phyloP scores from a whole-genome alignment of 2,888 invertebrate genomes.

The Dione vanillae region DNA sequence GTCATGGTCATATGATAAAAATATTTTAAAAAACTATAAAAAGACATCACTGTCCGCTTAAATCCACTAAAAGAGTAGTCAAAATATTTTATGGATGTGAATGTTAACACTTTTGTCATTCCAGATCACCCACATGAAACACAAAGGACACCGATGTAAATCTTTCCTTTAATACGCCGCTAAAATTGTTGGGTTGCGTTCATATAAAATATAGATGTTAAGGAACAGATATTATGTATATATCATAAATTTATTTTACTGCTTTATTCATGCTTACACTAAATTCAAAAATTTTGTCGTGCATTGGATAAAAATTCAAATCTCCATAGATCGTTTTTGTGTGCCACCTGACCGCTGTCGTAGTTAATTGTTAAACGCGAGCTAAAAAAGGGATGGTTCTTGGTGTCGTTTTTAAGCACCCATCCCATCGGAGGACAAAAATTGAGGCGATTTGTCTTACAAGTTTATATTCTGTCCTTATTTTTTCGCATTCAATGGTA shows the following conservation, averaged over 20 bases:
- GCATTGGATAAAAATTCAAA: constrained; percentile 63
- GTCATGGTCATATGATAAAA: constrained; percentile 8
- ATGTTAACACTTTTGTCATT: constrained; percentile 82
- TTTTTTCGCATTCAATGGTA: constrained; percentile 76
- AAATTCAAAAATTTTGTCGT: constrained; percentile 55
- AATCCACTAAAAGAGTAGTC: constrained; percentile 74
- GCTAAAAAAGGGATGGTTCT: constrained; percentile 73
- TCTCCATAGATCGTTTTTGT: constrained; percentile 59
- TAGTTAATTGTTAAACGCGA: constrained; percentile 72
- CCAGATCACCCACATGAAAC: constrained; percentile 71
- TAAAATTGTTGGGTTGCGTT: constrained; percentile 60
- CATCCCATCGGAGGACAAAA: constrained; percentile 76
- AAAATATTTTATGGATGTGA: constrained; percentile 81
- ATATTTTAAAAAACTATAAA: constrained; percentile 16
- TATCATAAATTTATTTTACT: constrained; percentile 70
- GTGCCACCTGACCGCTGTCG: constrained; percentile 78
- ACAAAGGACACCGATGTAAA: constrained; percentile 77
- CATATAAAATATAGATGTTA: constrained; percentile 79
- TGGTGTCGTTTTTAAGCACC: constrained; percentile 65
- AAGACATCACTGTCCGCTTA: constrained; percentile 57
- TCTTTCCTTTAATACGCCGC: constrained; percentile 70
- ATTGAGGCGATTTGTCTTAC: constrained; percentile 79
- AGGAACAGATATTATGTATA: constrained; percentile 63
- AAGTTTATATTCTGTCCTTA: constrained; percentile 73
- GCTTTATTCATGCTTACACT: constrained; percentile 56